Evolutionary conservation across 2,113 vertebrate genomes (phyloP).

Genomic region (Australoheros scitulus): DNA sequence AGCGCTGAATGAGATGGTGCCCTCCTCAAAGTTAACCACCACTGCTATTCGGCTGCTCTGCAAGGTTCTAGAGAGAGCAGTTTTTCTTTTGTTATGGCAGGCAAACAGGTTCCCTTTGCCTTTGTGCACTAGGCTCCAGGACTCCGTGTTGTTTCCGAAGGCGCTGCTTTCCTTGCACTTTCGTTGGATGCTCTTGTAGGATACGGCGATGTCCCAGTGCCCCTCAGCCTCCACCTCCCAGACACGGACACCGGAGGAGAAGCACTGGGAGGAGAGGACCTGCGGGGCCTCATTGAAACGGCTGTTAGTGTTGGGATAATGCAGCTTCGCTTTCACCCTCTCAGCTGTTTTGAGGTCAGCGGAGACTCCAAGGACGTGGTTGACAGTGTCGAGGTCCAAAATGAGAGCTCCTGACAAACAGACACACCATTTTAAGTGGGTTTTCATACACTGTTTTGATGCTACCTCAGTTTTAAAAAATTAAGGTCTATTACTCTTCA

Average conservation of each 20-base stretch:
- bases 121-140: constrained; percentile 63
- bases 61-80: not conserved
- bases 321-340: constrained; percentile 15
- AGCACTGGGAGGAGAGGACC: constrained; percentile 57
- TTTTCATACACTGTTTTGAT: not conserved
- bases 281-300: constrained; percentile 51
- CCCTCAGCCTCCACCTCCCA: constrained; percentile 64
- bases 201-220: constrained; percentile 61
- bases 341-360: constrained; percentile 48
- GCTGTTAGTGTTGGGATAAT: not conserved
- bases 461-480: rapidly evolving
- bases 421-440: not conserved
- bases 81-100: constrained; percentile 32
- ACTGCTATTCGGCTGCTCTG: constrained; percentile 44
- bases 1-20: constrained; percentile 49
- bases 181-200: constrained; percentile 51
- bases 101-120: constrained; percentile 37
- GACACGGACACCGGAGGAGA: constrained; percentile 41
- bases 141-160: constrained; percentile 45
- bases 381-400: constrained; percentile 53
- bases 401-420: constrained; percentile 21
- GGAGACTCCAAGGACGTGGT: constrained; percentile 48
- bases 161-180: constrained; percentile 19
- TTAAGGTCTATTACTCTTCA: not conserved
- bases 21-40: constrained; percentile 46